Conservation (phyloP, 2,797 vertebrate species). For the Pipistrellus nathusii region DNA sequence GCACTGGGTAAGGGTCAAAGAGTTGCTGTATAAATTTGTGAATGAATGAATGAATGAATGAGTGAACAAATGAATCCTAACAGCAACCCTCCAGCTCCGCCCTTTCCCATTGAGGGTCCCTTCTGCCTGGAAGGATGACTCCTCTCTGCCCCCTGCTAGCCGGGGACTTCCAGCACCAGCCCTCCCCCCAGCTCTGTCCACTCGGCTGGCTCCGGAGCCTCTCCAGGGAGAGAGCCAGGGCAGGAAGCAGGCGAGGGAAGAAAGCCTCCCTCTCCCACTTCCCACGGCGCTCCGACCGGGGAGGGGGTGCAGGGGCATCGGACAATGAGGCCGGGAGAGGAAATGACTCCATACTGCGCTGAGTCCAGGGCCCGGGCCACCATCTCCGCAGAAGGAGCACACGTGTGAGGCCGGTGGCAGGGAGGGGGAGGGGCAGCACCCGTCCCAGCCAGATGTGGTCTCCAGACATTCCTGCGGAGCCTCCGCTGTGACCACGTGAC, state of each 20-base stretch:
- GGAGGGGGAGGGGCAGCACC: background rate
- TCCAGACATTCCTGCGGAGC: slow-evolving; percentile 80
- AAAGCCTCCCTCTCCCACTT: background rate
- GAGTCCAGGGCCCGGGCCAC: background rate
- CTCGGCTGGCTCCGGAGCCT: background rate
- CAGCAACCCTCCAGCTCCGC: background rate
- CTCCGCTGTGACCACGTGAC: slow-evolving; percentile 57
- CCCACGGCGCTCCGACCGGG: background rate
- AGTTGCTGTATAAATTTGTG: background rate
- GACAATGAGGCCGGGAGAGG: slow-evolving; percentile 33
- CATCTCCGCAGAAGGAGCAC: slow-evolving; percentile 14
- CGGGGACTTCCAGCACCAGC: background rate
- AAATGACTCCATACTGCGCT: slow-evolving; percentile 41
- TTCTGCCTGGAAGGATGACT: background rate
- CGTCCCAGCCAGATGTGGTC: slow-evolving; percentile 78
- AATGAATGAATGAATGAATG: background rate
- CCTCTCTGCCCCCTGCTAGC: background rate
- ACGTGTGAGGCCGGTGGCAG: background rate
- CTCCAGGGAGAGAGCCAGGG: background rate
- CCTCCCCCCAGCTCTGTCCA: background rate
- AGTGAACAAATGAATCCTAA: background rate
- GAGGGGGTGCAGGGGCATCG: background rate
- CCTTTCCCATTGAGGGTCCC: background rate
- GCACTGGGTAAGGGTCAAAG: background rate
- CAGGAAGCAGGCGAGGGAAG: slow-evolving; percentile 16